Percentiles rank a stretch among this genome's conserved stretches.
Conservation (phyloP, 2,888 invertebrate species). For the Ypsolopha sequella region DNA sequence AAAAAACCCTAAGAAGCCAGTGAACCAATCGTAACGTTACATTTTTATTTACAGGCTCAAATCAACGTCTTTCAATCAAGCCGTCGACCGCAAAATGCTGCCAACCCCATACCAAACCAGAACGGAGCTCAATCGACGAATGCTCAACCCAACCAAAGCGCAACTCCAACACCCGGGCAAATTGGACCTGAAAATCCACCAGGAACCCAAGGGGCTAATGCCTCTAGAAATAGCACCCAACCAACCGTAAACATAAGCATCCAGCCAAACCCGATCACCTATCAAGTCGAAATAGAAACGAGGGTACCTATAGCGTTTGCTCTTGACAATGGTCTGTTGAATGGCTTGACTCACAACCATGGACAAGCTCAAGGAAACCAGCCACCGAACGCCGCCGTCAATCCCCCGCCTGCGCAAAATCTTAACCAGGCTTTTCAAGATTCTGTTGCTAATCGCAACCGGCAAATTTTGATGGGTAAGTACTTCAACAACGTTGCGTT, state of each 20-base stretch:
- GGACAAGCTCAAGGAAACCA: background rate
- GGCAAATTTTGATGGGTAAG: background rate
- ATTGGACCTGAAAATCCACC: background rate
- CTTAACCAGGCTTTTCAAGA: background rate
- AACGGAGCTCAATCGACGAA: background rate
- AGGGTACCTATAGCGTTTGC: slow-evolving; percentile 39
- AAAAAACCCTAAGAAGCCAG: too few relatives aligned
- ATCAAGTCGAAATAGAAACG: slow-evolving; percentile 47
- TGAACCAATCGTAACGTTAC: background rate
- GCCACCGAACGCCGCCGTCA: background rate
- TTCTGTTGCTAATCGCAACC: background rate
- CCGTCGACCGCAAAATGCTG: slow-evolving; percentile 8
- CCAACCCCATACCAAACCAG: too few relatives aligned
- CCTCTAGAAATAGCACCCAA: slow-evolving; percentile 15
- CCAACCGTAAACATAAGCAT: slow-evolving; percentile 29
- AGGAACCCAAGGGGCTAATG: slow-evolving; percentile 22
- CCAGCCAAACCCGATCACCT: slow-evolving; percentile 32
- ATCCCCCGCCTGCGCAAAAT: slow-evolving; percentile 5
- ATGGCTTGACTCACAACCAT: slow-evolving; percentile 18
- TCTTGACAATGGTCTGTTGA: slow-evolving; percentile 28
- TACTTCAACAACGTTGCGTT: background rate
- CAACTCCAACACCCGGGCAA: background rate
- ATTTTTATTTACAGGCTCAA: slow-evolving; percentile 24
- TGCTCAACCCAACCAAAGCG: background rate
- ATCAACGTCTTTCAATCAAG: slow-evolving; percentile 38